These are phyloP conservation scores for Penaeus monodon DNA, from an alignment of 2,888 invertebrate species.

Conservation along the genomic window DNA sequence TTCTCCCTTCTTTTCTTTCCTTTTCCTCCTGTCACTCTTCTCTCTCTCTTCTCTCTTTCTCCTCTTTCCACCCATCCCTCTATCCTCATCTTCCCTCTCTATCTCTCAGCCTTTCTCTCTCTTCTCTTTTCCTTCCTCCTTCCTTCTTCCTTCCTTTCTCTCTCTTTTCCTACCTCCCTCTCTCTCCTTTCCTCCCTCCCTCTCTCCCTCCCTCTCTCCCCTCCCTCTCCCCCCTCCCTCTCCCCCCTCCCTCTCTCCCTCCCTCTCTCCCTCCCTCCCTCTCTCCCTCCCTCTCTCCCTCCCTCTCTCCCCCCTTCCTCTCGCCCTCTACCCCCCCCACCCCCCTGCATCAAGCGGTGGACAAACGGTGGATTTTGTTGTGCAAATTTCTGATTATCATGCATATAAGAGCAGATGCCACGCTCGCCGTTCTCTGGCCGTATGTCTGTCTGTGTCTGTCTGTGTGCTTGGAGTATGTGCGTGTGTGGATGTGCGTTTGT, in stretches of 20 bases:
- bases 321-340: neutral
- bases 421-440: neutral
- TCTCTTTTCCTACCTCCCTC: neutral
- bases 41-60: neutral
- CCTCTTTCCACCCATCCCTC: neutral
- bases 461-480: slow-evolving; percentile 9
- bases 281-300: neutral
- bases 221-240: neutral
- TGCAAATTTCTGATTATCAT: neutral
- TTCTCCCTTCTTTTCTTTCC: neutral
- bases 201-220: no score
- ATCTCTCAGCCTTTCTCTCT: neutral
- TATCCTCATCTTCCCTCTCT: no score
- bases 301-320: neutral
- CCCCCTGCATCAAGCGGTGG: slow-evolving; percentile 1
- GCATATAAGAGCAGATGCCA: neutral
- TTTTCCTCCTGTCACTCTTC: neutral
- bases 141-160: no score
- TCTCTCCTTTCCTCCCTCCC: neutral
- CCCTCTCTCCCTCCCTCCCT: neutral
- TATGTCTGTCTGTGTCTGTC: slow-evolving; percentile 12
- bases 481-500: neutral
- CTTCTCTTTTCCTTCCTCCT: neutral
- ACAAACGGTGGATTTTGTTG: neutral
- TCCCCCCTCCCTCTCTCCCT: neutral